phyloP scores from a whole-genome alignment of 1,140 invertebrate genomes.

The Ceratosolen solmsi region DNA sequence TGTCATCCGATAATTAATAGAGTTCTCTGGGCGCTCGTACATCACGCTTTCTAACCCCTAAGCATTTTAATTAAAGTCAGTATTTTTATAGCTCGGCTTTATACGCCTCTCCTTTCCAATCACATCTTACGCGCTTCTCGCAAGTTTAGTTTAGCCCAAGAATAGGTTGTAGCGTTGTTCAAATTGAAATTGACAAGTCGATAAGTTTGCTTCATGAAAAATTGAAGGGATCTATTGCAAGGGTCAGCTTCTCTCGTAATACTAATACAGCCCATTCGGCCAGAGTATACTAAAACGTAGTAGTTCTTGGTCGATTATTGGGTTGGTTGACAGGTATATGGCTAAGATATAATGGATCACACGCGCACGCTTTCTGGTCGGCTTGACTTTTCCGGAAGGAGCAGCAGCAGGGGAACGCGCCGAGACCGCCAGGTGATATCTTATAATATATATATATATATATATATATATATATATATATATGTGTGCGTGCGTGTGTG shows the following conservation, averaged over 20 bases:
- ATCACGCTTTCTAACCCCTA: constrained; percentile 73
- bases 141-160: neutral
- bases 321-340: constrained; percentile 37
- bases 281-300: neutral
- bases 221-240: neutral
- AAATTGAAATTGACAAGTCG: too few species aligned
- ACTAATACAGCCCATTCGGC: neutral
- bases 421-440: constrained; percentile 42
- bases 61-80: constrained; percentile 73
- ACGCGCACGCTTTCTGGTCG: neutral
- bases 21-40: constrained; percentile 69
- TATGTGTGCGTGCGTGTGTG: too few species aligned
- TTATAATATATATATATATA: constrained; percentile 5
- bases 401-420: constrained; percentile 8
- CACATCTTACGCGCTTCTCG: neutral
- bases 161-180: neutral
- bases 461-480: too few species aligned
- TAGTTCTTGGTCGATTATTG: constrained; percentile 24
- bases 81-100: constrained; percentile 22
- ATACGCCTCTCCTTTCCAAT: neutral
- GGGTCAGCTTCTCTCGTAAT: constrained; percentile 8
- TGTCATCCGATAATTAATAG: constrained; percentile 74
- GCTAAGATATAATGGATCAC: constrained; percentile 11
- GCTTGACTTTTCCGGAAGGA: constrained; percentile 36
- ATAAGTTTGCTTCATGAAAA: neutral